phyloP scores from a whole-genome alignment of 2,888 invertebrate species.

The Nebria brevicollis region DNA sequence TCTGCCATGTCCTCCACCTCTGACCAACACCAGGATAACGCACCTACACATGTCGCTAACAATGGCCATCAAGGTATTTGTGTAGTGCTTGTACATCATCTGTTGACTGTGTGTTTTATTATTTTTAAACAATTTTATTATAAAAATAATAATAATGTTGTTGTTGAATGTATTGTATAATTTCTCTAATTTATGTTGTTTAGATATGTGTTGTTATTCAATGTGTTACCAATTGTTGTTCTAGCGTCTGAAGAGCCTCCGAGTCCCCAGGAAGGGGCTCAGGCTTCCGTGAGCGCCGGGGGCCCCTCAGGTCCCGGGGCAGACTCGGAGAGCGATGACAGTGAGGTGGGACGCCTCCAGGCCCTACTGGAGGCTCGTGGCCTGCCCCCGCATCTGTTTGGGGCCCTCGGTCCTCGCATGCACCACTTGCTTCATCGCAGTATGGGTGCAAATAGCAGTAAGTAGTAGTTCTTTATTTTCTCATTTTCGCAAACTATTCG shows the following conservation, averaged over 20 bases:
- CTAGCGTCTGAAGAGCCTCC: constrained; percentile 60
- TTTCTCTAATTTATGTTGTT: too few species aligned
- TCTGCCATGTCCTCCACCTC: constrained; percentile 56
- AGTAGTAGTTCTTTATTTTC: constrained; percentile 52
- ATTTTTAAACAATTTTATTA: too few species aligned
- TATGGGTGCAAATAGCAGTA: constrained; percentile 86
- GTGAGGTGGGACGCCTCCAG: constrained; percentile 94
- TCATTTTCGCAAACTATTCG: neutral
- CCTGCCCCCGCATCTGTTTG: constrained; percentile 95
- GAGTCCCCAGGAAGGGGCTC: constrained; percentile 61
- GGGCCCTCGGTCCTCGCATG: constrained; percentile 95
- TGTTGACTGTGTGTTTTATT: too few species aligned
- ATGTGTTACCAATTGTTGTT: constrained; percentile 29
- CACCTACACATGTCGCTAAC: constrained; percentile 59
- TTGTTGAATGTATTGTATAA: too few species aligned
- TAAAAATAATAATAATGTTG: too few species aligned
- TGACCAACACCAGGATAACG: constrained; percentile 45
- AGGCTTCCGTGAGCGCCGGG: constrained; percentile 58
- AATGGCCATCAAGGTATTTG: constrained; percentile 59
- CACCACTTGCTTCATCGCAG: constrained; percentile 94
- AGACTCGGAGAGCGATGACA: constrained; percentile 87
- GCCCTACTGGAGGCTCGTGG: constrained; percentile 94
- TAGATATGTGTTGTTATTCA: neutral
- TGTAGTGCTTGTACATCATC: neutral
- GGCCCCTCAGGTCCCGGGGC: constrained; percentile 62